Percentiles rank a stretch among this genome's conserved stretches.
These are phyloP conservation scores for Montipora capitata DNA, from an alignment of 92 coral and sea anemone species.

Conservation along the genomic window DNA sequence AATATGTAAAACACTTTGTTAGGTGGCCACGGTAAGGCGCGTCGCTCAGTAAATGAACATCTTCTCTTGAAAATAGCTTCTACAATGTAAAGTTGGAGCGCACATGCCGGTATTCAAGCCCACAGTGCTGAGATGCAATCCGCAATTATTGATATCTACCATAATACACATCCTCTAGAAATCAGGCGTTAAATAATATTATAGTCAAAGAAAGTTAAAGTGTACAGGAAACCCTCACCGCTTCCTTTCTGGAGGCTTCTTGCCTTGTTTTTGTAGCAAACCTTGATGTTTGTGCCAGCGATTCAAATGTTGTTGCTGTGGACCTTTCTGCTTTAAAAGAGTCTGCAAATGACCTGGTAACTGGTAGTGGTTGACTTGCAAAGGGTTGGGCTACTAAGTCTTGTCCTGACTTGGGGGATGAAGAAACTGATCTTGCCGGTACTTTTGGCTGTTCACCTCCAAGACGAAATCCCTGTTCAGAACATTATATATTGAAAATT, in stretches of 20 bases:
- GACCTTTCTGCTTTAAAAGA: neutral
- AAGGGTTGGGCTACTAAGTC: neutral
- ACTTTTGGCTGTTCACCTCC: neutral
- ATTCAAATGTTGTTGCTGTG: neutral
- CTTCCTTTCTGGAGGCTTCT: neutral
- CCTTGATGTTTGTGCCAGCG: constrained; percentile 3
- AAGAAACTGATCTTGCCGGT: neutral
- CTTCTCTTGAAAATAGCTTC: no score
- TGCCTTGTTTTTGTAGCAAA: neutral
- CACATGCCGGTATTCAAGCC: no score
- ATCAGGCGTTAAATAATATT: no score
- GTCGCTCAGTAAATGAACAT: no score
- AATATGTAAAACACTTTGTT: no score
- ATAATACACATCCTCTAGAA: no score
- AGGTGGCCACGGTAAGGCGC: no score
- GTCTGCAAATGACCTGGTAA: neutral
- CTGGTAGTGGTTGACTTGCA: constrained; percentile 8
- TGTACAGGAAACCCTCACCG: neutral
- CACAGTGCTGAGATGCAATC: no score
- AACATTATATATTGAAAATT: neutral
- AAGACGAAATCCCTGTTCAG: neutral
- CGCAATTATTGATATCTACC: no score
- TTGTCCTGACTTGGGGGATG: neutral
- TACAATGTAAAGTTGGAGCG: no score
- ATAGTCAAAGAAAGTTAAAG: neutral